These are phyloP conservation scores for Myotis davidii DNA, from an alignment of 2,113 vertebrate species.

Conservation along the genomic window DNA sequence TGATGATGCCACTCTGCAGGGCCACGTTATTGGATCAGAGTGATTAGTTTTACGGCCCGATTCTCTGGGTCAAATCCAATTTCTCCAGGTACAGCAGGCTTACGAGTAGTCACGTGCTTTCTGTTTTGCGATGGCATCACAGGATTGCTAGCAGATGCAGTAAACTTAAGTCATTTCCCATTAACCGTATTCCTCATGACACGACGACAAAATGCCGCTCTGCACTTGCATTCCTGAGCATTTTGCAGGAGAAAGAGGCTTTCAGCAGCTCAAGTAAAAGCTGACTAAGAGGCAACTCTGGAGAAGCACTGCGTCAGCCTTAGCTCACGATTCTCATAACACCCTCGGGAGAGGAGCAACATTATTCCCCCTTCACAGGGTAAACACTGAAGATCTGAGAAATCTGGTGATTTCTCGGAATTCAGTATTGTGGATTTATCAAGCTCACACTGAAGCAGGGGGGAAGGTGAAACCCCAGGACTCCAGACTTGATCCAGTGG, in stretches of 20 bases:
- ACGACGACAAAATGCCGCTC: conserved; percentile 75
- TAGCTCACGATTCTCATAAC: neutral
- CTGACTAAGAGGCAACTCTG: neutral
- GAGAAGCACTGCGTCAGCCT: neutral
- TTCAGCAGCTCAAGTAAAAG: neutral
- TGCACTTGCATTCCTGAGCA: conserved; percentile 67
- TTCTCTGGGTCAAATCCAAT: conserved; percentile 85
- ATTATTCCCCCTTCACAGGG: neutral
- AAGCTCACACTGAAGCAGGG: neutral
- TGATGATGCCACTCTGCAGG: conserved; percentile 82
- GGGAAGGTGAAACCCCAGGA: neutral
- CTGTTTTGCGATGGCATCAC: conserved; percentile 82
- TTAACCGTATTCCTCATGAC: conserved; percentile 74
- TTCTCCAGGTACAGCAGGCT: conserved; percentile 78
- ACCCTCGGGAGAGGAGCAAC: neutral
- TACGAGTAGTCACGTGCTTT: conserved; percentile 85
- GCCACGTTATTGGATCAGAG: conserved; percentile 85
- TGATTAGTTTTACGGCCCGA: conserved; percentile 78
- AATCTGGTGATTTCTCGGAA: neutral
- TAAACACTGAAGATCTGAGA: neutral
- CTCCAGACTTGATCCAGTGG: neutral
- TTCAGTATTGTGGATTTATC: neutral
- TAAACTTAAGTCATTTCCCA: conserved; percentile 85
- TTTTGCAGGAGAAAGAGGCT: conserved; percentile 75
- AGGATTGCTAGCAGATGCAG: conserved; percentile 81